A percentile compares a stretch with the other conserved stretches of the same genome.
These are phyloP conservation scores for Albula glossodonta DNA, from an alignment of 2,113 vertebrate species.

Conservation along the genomic window DNA sequence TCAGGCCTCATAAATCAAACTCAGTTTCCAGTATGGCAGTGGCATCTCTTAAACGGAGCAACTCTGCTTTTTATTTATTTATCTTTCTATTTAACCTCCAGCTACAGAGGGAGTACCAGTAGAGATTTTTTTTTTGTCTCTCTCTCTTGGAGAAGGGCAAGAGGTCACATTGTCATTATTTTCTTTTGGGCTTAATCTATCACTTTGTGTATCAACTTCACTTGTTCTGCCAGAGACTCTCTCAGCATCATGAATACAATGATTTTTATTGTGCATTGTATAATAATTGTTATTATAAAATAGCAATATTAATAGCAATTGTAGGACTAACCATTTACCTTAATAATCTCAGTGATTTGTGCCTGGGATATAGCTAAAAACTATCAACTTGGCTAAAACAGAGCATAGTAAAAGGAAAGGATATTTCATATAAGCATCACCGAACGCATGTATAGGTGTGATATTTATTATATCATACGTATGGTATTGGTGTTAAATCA, in stretches of 20 bases:
- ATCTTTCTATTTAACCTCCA: constrained; percentile 8
- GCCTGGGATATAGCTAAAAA: neutral
- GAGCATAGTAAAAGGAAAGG: too few species aligned
- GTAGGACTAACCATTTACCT: neutral
- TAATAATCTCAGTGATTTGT: neutral
- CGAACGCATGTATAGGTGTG: neutral
- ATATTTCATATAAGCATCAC: neutral
- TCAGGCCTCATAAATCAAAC: constrained; percentile 38
- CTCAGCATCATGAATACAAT: neutral
- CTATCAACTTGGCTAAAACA: neutral
- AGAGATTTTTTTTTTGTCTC: neutral
- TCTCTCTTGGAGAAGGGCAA: neutral
- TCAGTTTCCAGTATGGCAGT: constrained; percentile 21
- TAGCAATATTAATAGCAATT: too few species aligned
- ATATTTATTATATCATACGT: neutral
- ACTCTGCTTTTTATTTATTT: constrained; percentile 13
- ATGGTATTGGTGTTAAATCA: neutral
- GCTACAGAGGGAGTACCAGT: neutral
- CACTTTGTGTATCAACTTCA: neutral
- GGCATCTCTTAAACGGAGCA: neutral
- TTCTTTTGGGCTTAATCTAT: neutral
- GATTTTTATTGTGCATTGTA: too few species aligned
- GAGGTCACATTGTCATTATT: neutral
- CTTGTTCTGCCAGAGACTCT: constrained; percentile 8
- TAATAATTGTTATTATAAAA: too few species aligned